phyloP scores from a whole-genome alignment of 2,797 vertebrate genomes.

The Salarias fasciatus region DNA sequence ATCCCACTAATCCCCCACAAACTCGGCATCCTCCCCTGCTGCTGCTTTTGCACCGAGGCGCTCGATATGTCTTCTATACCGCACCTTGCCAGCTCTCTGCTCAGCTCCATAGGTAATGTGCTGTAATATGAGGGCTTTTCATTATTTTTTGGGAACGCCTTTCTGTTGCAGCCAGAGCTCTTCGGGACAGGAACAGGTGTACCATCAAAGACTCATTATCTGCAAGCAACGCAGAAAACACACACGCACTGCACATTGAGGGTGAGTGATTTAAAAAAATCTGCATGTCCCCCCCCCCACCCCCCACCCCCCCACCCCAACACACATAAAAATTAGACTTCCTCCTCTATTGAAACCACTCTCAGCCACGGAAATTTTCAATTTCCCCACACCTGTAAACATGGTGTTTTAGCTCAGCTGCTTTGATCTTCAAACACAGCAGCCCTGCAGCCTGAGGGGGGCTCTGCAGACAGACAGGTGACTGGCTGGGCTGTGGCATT shows the following conservation, averaged over 20 bases:
- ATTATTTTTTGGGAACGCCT: slow-evolving; percentile 50
- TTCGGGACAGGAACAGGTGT: slow-evolving; percentile 58
- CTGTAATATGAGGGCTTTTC: slow-evolving; percentile 33
- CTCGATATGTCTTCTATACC: slow-evolving; percentile 47
- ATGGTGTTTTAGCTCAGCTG: slow-evolving; percentile 74
- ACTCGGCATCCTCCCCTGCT: slow-evolving; percentile 47
- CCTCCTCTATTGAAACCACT: slow-evolving; percentile 57
- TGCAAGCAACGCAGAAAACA: slow-evolving; percentile 8
- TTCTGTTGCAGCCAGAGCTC: slow-evolving; percentile 39
- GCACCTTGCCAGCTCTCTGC: slow-evolving; percentile 47
- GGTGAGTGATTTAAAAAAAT: no score
- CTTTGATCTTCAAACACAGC: slow-evolving; percentile 84
- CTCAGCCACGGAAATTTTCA: slow-evolving; percentile 78
- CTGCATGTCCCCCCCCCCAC: no score
- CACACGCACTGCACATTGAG: no score
- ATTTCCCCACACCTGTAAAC: slow-evolving; percentile 84
- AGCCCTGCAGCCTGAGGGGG: slow-evolving; percentile 70
- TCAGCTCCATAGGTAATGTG: slow-evolving; percentile 37
- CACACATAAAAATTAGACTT: slow-evolving; percentile 20
- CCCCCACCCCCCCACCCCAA: no score
- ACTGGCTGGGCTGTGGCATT: slow-evolving; percentile 71
- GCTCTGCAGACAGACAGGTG: slow-evolving; percentile 62
- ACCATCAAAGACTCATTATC: no score
- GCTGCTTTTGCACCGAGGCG: slow-evolving; percentile 49
- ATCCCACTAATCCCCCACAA: slow-evolving; percentile 60